Evolutionary conservation across 1,140 invertebrate species (phyloP), one percentile per base, ranked within the genome.

Genomic region (Pinna nobilis): DNA sequence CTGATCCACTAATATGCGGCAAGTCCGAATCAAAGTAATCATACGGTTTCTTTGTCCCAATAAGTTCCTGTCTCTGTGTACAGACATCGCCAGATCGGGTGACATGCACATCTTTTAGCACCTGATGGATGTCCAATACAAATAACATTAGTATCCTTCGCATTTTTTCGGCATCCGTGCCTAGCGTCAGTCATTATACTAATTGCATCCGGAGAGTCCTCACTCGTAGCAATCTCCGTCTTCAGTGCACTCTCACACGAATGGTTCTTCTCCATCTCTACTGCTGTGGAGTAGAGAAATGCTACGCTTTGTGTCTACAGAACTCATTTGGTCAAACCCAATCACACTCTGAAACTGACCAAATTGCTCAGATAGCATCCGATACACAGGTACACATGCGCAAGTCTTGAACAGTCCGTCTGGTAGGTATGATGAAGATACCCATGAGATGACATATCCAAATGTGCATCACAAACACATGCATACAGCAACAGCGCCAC

Each of bases 71-170:
- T 28, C 53, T 3, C 53, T 57, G 53, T 3, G 53, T 57, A 28
- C 53, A 57, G 13, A 13, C 5, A 28, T 57, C 53, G 30, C 32
- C 53, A 4, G 3, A 20, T 18, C 28, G n/a, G 6, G 53, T 57
- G 23, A 57, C 25, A 57, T 57, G 53, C 18, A 5, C 9, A 44
- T 44, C 39, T 44, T n/a, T 44, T 44, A 44, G 9, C 39, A 44
- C 39, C n/a, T 44, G 39, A 44, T 44, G 39, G n/a, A n/a, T 44
- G n/a, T 44, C 39, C 39, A 11, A 44, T 28, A 5, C 53, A 7
- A 7, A 57, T 28, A 3, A 57, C 53, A 28, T 57, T 57, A 28
- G 53, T 57, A 57, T 7, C 53, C 18, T 57, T 57, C 5, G 53
- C 53, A 18, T 57, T 57, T 6, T 30, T n/a, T 3, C 53, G 7